Evolutionary conservation across 2,888 invertebrate species (phyloP).

Genomic region (Galeruca laticollis): DNA sequence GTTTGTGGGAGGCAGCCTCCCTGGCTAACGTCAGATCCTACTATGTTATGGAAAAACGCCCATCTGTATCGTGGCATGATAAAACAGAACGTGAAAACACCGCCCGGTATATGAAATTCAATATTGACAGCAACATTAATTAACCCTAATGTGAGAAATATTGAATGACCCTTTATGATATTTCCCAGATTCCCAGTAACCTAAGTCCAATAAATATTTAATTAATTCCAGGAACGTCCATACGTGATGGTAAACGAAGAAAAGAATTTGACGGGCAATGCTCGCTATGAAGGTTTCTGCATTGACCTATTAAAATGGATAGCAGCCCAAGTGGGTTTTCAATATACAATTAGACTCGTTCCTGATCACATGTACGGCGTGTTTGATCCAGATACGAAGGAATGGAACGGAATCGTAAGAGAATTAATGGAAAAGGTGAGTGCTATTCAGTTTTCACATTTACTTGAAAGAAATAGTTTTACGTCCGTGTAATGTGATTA

Average conservation of each 20-base stretch:
- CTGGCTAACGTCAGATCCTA: no score
- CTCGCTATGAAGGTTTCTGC: conserved; percentile 91
- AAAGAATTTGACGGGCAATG: conserved; percentile 87
- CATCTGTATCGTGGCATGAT: no score
- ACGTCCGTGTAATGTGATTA: no score
- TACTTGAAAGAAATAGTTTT: neutral
- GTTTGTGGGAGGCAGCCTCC: no score
- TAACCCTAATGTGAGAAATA: no score
- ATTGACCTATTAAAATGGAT: conserved; percentile 89
- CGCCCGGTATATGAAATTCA: no score
- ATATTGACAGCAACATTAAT: no score
- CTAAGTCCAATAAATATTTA: neutral
- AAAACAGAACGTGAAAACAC: no score
- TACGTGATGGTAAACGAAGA: conserved; percentile 92
- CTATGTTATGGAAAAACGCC: no score
- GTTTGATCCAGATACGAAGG: conserved; percentile 85
- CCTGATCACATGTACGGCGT: conserved; percentile 93
- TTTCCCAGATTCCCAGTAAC: no score
- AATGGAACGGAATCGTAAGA: conserved; percentile 91
- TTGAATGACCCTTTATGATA: no score
- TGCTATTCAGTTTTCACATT: conserved; percentile 19
- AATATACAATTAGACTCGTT: conserved; percentile 85
- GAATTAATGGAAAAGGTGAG: conserved; percentile 88
- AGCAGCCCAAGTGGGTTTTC: conserved; percentile 87
- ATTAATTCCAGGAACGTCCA: conserved; percentile 80